Evolutionary conservation across 2,797 vertebrate species (phyloP), one percentile per base, ranked within the genome.

Genomic region (Myoxocephalus aenaeus): DNA sequence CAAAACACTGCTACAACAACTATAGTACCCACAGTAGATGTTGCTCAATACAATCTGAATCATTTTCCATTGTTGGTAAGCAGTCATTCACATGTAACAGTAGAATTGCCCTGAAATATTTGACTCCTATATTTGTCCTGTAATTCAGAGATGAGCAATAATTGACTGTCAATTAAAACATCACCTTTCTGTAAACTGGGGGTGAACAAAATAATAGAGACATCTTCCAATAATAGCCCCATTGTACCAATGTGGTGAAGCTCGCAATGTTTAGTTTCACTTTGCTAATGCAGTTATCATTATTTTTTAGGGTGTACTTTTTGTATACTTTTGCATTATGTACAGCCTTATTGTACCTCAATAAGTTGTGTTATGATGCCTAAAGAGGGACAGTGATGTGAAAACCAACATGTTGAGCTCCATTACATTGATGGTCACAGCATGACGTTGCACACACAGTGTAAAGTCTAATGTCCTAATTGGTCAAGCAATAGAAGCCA

Each of bases 401-500:
- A 25, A 73, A 38, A 29, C 61, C 9, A 72, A 46, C 58, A 25
- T 13, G 27, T 46, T 58, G 48, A 77, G 66, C 72, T 75, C 68
- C 48, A 79, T 76, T 70, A 83, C 71, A 69, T 32, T 5, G 58
- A 44, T 74, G 32, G 48, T 85, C 32, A 62, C 29, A 57, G 48
- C 29, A 42, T 20, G 18, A 42, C 50, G 12, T 29, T 65, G 29
- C 63, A 51, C 48, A 66, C 58, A 56, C 36, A 58, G 13, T 66
- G 20, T 67, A 20, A 70, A 65, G 11, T 58, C 40, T 53, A 53
- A 57, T 17, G 8, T 10, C 14, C 27, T 18, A 18, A 46, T 25
- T 70, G 82, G 73, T 92, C 89, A 92, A 50, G 75, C 89, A 22
- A 80, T 67, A 6, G 92, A 93, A 13, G 82, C 64, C 50, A 80